A percentile compares a stretch with the other conserved stretches of the same genome.
Conservation (phyloP, 2,113 vertebrate species). For the Fulmarus glacialis region DNA sequence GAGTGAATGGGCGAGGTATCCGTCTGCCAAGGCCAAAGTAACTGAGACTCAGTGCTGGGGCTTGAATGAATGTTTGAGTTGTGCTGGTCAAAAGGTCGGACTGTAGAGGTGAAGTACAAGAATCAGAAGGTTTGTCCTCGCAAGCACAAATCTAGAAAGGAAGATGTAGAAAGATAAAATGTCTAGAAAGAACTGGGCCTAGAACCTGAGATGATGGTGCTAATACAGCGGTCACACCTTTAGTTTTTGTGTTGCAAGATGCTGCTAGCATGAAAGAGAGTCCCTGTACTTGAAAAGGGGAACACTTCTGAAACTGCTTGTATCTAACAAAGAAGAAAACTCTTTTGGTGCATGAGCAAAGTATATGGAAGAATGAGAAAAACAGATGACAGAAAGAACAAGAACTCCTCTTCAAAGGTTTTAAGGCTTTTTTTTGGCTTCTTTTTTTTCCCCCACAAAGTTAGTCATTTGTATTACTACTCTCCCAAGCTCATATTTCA, state of each 20-base stretch:
- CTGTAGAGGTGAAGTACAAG: neutral
- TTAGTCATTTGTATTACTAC: neutral
- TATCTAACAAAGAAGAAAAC: neutral
- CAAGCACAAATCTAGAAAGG: neutral
- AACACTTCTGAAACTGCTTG: neutral
- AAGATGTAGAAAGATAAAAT: neutral
- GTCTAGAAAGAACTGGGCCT: neutral
- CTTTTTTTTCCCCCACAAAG: too few species aligned
- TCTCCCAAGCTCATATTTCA: neutral
- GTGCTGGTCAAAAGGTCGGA: neutral
- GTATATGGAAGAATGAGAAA: neutral
- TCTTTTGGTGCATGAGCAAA: neutral
- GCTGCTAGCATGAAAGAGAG: neutral
- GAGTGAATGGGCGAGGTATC: neutral
- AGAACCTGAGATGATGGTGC: neutral
- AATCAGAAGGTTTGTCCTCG: neutral
- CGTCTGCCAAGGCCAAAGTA: neutral
- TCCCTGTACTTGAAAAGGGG: neutral
- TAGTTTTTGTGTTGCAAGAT: neutral
- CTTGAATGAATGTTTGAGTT: neutral
- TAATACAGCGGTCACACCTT: neutral
- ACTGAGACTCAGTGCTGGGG: neutral
- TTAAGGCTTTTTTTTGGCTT: neutral
- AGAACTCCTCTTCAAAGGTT: neutral
- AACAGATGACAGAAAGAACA: neutral